phyloP scores from a whole-genome alignment of 1,140 invertebrate species.

The Trichonephila clavipes region DNA sequence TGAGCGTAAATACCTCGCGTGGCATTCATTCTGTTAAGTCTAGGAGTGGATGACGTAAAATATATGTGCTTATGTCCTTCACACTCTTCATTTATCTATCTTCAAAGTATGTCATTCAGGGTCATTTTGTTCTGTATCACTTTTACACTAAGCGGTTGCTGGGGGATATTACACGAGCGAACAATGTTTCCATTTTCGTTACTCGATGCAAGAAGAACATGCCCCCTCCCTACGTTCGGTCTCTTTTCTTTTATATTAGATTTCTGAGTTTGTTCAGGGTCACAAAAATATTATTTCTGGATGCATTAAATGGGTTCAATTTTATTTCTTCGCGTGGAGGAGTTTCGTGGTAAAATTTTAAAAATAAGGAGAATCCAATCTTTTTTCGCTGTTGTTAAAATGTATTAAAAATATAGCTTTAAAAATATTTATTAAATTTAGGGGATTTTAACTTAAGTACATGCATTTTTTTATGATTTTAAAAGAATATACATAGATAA shows the following conservation, averaged over 20 bases:
- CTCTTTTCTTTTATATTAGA: conserved; percentile 3
- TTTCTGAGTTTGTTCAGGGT: conserved; percentile 15
- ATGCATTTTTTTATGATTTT: too few species aligned
- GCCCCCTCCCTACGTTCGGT: background rate
- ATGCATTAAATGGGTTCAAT: background rate
- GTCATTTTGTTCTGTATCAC: conserved; percentile 40
- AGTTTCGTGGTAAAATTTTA: background rate
- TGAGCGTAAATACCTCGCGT: background rate
- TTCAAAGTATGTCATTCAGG: conserved; percentile 45
- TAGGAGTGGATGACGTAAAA: conserved; percentile 30
- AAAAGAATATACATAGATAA: too few species aligned
- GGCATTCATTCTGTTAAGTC: background rate
- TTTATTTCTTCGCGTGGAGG: background rate
- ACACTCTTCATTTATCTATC: conserved; percentile 53
- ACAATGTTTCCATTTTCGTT: conserved; percentile 45
- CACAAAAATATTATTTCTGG: conserved; percentile 25
- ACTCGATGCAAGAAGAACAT: background rate
- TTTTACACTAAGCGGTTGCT: background rate
- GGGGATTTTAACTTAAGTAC: too few species aligned
- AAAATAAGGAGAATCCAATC: background rate
- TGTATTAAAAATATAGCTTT: too few species aligned
- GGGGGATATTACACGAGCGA: conserved; percentile 50
- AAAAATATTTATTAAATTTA: too few species aligned
- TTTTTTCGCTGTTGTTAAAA: background rate
- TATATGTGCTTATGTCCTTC: conserved; percentile 4